Conservation (phyloP, 2,113 vertebrate genomes). For the Misgurnus anguillicaudatus region DNA sequence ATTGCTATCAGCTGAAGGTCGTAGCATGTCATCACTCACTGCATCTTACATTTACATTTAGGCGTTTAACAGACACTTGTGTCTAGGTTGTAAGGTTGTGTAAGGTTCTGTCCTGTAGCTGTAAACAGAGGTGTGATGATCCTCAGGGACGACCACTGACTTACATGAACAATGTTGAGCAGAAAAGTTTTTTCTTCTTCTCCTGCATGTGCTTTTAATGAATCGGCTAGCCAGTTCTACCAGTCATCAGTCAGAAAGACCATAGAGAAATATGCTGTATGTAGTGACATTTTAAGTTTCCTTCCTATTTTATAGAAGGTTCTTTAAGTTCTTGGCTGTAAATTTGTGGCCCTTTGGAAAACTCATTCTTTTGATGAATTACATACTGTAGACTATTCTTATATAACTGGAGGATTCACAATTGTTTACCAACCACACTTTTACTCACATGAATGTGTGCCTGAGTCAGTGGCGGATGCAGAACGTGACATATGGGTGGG, state of each 20-base stretch:
- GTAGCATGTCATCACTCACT: not conserved
- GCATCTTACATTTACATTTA: conserved; percentile 21
- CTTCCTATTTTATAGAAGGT: not conserved
- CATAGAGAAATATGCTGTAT: not conserved
- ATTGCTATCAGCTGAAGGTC: conserved; percentile 42
- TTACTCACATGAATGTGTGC: too few relatives aligned
- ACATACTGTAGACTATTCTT: too few relatives aligned
- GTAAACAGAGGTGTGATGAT: too few relatives aligned
- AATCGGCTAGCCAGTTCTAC: conserved; percentile 5
- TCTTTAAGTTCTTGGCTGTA: not conserved
- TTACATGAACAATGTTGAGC: too few relatives aligned
- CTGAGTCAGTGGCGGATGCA: too few relatives aligned
- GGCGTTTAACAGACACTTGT: too few relatives aligned
- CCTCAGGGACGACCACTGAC: too few relatives aligned
- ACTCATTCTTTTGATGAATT: not conserved
- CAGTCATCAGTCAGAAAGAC: conserved; percentile 16
- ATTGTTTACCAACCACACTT: conserved; percentile 18
- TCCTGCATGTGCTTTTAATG: not conserved
- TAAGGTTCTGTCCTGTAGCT: too few relatives aligned
- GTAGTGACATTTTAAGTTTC: conserved; percentile 7
- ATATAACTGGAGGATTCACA: conserved; percentile 12
- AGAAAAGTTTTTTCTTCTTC: too few relatives aligned
- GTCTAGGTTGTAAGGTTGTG: too few relatives aligned
- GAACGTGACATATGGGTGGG: too few relatives aligned
- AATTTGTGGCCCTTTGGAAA: too few relatives aligned